Base-by-base conservation (phyloP, 1,140 invertebrate species). In the Sminthurinus signatus region DNA sequence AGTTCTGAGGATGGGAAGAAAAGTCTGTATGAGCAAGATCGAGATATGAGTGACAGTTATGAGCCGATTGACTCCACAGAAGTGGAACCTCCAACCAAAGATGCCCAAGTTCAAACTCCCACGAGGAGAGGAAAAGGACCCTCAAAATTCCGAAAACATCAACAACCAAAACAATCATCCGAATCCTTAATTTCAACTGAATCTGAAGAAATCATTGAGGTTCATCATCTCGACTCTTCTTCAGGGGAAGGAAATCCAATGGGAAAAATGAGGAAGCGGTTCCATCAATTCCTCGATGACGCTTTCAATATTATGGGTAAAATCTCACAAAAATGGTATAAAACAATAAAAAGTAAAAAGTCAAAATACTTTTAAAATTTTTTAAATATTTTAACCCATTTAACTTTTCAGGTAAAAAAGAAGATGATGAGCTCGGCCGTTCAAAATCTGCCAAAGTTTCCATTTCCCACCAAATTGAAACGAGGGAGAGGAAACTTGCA, bases 211-310 rank as follows among this genome's bases (percentile, higher is more conserved):
- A 59, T 64, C 15, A 56, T 68, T 15, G 62, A 64, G 4, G 46
- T 64, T 17, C 23, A 55, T 29, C 56, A 62, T 19, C 14, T 63
- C 2, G 31, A 39, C 2, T 39, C 50, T 14, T 52, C 61, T 17
- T 48, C 64, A 0, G 46, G 39, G n/a, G 70, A 72, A n/a, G 23
- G n/a, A 2, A 72, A 72, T 67, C 67, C 70, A 0, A 28, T 83
- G 8, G 79, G 83, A 5, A 78, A 79, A 63, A 83, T 84, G 73
- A 76, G 83, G 32, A 80, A 79, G 72, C 75, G 84, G 56, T 84
- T 86, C 64, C 82, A 86, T 69, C 83, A 85, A 62, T 77, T 86
- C 8, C 75, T 86, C 19, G 85, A 86, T 70, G 84, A 86, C 65
- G 84, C 84, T 1, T 84, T 85, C 73, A 84, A 80, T 67, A 76